Evolutionary conservation across 2,888 invertebrate species (phyloP).

Genomic region (Erynnis tages): DNA sequence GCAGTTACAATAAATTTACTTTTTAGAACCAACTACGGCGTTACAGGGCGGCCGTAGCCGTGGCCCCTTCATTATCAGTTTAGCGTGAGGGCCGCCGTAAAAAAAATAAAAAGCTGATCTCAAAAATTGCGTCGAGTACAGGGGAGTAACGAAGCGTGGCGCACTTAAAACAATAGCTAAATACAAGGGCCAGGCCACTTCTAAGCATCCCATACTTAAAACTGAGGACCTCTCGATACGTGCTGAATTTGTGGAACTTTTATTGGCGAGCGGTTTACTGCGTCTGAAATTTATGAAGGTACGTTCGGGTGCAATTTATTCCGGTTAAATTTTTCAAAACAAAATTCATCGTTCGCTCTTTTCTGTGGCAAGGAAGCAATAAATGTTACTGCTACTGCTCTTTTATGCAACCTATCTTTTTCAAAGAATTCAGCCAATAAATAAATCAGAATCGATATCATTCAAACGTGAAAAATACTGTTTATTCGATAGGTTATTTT

Average conservation of each 20-base stretch:
- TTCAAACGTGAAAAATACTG: too few species aligned
- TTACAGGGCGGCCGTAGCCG: conserved; percentile 45
- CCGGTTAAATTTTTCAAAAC: conserved; percentile 54
- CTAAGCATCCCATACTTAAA: conserved; percentile 64
- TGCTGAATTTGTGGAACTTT: conserved; percentile 76
- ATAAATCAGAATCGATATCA: too few species aligned
- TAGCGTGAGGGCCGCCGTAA: conserved; percentile 65
- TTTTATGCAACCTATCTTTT: too few species aligned
- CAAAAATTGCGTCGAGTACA: conserved; percentile 63
- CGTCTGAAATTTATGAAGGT: conserved; percentile 62
- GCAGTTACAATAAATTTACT: conserved; percentile 72
- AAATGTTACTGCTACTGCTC: background rate
- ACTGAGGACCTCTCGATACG: conserved; percentile 71
- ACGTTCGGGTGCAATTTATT: conserved; percentile 60
- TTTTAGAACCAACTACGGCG: conserved; percentile 57
- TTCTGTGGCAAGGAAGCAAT: background rate
- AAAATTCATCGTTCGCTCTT: conserved; percentile 36
- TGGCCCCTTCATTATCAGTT: conserved; percentile 75
- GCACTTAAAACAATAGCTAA: conserved; percentile 81
- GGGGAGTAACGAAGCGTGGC: conserved; percentile 78
- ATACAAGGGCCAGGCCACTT: conserved; percentile 61
- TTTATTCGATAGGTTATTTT: too few species aligned
- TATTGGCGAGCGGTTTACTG: conserved; percentile 65
- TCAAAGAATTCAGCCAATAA: too few species aligned
- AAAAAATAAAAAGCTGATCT: conserved; percentile 71